These are phyloP conservation scores for Marmota monax DNA, from an alignment of 2,113 vertebrate species.

Conservation along the genomic window DNA sequence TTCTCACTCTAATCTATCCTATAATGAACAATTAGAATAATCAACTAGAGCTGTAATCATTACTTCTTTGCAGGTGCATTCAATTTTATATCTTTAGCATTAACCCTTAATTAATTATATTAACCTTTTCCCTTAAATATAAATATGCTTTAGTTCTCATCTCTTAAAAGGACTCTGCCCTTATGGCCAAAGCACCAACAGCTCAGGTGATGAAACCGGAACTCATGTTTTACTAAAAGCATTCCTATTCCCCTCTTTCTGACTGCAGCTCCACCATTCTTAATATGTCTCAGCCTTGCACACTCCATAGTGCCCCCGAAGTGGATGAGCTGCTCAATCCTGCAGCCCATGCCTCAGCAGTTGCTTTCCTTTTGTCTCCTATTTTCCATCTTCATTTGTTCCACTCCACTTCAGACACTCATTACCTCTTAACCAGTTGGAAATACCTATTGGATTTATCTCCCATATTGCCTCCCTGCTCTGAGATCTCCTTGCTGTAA, in stretches of 20 bases:
- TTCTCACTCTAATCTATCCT: background rate
- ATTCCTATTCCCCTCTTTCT: background rate
- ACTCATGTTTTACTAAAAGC: background rate
- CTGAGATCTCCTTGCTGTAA: slow-evolving; percentile 54
- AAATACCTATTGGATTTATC: slow-evolving; percentile 63
- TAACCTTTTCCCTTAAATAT: background rate
- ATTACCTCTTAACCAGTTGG: slow-evolving; percentile 53
- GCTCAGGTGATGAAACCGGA: background rate
- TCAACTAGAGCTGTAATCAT: background rate
- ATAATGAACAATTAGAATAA: background rate
- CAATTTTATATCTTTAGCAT: background rate
- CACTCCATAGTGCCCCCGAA: background rate
- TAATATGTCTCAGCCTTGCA: background rate
- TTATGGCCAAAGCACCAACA: background rate
- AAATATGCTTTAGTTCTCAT: background rate
- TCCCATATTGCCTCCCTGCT: slow-evolving; percentile 4
- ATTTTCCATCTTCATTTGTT: slow-evolving; percentile 58
- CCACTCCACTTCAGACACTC: slow-evolving; percentile 38
- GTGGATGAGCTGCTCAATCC: background rate
- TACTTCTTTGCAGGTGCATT: background rate
- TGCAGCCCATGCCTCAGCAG: background rate
- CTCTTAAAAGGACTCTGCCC: background rate
- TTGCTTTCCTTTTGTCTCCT: background rate
- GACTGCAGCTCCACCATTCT: background rate
- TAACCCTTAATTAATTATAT: background rate